phyloP scores from a whole-genome alignment of 1,140 invertebrate species.

The Sinonovacula constricta region DNA sequence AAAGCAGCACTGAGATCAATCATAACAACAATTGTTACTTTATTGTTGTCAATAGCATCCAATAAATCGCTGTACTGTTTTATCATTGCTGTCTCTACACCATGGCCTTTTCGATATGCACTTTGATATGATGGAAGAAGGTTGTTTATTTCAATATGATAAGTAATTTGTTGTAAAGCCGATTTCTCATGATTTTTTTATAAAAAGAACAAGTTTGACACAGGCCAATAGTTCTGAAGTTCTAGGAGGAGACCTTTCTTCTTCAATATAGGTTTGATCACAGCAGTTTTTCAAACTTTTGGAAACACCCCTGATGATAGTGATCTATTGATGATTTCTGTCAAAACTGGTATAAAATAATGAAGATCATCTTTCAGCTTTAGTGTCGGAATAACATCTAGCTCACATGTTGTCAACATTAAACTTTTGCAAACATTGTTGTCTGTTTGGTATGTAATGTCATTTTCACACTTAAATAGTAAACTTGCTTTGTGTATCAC shows the following conservation, averaged over 20 bases:
- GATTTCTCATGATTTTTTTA: slow-evolving; percentile 19
- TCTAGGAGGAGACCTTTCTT: slow-evolving; percentile 24
- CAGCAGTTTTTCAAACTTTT: background rate
- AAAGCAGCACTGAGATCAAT: slow-evolving; percentile 1
- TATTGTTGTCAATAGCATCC: background rate
- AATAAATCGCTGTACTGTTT: too few species aligned
- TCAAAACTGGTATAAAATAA: background rate
- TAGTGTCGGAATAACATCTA: background rate
- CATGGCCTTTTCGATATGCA: slow-evolving; percentile 3
- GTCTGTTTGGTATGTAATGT: too few species aligned
- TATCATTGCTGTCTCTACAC: slow-evolving; percentile 10
- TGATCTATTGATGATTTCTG: slow-evolving; percentile 1
- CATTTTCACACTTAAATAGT: too few species aligned
- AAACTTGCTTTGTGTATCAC: too few species aligned
- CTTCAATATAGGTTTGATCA: slow-evolving; percentile 21
- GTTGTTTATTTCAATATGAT: slow-evolving; percentile 8
- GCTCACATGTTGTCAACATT: background rate
- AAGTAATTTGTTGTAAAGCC: slow-evolving; percentile 7
- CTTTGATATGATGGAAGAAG: background rate
- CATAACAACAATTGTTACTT: slow-evolving; percentile 12
- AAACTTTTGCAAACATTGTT: too few species aligned
- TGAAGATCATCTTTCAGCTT: background rate
- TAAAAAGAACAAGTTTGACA: slow-evolving; percentile 18
- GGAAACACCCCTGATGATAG: background rate
- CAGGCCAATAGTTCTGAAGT: slow-evolving; percentile 28